A percentile compares a stretch with the other conserved stretches of the same genome.
Conservation (phyloP, 2,888 invertebrate genomes). For the Cosmorhoe ocellata region DNA sequence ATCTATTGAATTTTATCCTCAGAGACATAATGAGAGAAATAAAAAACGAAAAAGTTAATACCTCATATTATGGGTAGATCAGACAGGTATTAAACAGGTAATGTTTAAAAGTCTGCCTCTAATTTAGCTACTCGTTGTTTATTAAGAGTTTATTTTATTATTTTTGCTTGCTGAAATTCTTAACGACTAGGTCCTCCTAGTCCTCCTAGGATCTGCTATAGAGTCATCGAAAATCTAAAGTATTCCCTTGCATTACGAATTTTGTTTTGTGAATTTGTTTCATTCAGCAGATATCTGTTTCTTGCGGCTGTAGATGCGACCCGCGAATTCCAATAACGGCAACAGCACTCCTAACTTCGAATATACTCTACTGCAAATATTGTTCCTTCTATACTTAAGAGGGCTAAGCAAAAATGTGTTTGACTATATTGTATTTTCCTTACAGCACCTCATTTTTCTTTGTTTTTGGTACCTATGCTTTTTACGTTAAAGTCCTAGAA, state of each 20-base stretch:
- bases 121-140: too few relatives aligned
- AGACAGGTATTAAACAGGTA: too few relatives aligned
- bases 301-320: conserved; percentile 38
- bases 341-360: conserved; percentile 53
- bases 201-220: too few relatives aligned
- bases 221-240: too few relatives aligned
- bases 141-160: too few relatives aligned
- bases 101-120: too few relatives aligned
- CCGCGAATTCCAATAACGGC: conserved; percentile 62
- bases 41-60: too few relatives aligned
- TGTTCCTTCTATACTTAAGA: conserved; percentile 55
- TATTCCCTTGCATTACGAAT: too few relatives aligned
- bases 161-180: too few relatives aligned
- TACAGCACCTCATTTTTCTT: conserved; percentile 40
- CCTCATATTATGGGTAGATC: too few relatives aligned
- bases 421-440: conserved; percentile 57
- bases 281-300: conserved; percentile 26
- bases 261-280: background rate
- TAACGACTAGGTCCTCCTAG: too few relatives aligned
- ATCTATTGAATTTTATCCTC: conserved; percentile 2
- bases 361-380: conserved; percentile 65
- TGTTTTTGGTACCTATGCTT: conserved; percentile 28
- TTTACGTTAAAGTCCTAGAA: conserved; percentile 47
- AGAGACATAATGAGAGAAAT: too few relatives aligned
- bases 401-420: conserved; percentile 56